Evolutionary conservation across 2,797 vertebrate genomes (phyloP).

Genomic region (Crax fasciolata): DNA sequence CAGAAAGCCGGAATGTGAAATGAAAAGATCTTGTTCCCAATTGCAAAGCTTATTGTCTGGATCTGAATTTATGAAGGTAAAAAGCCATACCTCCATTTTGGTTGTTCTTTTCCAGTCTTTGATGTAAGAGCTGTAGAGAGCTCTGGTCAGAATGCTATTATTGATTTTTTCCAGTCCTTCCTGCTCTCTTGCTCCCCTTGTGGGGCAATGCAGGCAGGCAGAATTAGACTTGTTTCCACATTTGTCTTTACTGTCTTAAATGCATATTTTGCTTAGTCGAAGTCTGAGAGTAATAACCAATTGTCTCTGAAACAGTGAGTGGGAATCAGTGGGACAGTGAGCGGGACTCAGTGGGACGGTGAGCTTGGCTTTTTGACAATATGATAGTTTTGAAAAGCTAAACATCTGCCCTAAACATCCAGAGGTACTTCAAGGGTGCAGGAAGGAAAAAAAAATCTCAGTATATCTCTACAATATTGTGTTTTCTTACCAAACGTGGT

Average conservation of each 20-base stretch:
- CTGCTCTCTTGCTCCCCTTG: not conserved
- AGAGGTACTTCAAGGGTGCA: not conserved
- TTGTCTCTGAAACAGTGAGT: not conserved
- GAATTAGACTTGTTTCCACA: not conserved
- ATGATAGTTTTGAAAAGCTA: not conserved
- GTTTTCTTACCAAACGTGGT: not conserved
- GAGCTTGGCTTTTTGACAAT: not conserved
- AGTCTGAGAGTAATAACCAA: not conserved
- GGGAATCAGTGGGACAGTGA: no score
- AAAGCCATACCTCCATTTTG: not conserved
- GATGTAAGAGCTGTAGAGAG: not conserved
- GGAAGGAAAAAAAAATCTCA: not conserved
- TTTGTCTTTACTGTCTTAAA: not conserved
- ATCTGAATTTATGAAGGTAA: not conserved
- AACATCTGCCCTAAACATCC: not conserved
- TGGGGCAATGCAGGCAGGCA: not conserved
- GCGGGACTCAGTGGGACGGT: no score
- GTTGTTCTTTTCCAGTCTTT: not conserved
- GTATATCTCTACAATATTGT: not conserved
- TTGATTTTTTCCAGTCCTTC: not conserved
- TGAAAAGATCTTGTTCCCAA: not conserved
- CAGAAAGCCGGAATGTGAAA: conserved; percentile 14
- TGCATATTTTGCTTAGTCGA: not conserved
- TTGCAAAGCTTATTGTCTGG: not conserved
- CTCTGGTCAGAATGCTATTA: not conserved